Evolutionary conservation across 1,140 invertebrate species (phyloP).

Genomic region (Drosophila hydei): DNA sequence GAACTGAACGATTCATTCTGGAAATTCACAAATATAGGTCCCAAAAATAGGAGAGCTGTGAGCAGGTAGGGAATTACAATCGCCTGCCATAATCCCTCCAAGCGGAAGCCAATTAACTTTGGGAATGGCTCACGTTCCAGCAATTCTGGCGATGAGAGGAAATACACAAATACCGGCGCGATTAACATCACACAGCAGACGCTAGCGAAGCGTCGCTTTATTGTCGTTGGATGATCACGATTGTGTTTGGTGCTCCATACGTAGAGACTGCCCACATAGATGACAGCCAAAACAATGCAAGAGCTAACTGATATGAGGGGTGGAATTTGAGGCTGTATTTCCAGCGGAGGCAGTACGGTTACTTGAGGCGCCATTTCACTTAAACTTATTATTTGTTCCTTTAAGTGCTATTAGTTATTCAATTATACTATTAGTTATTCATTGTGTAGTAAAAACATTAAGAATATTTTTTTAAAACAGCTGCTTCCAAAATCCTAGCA

Average conservation of each 20-base stretch:
- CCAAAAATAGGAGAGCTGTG: conserved; percentile 93
- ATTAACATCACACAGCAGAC: conserved; percentile 92
- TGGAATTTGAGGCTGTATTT: conserved; percentile 61
- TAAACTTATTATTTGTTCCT: conserved; percentile 48
- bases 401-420: conserved; percentile 41
- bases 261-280: conserved; percentile 93
- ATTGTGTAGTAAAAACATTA: conserved; percentile 7
- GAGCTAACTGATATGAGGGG: conserved; percentile 84
- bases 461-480: conserved; percentile 42
- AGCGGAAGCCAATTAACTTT: conserved; percentile 91
- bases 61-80: conserved; percentile 90
- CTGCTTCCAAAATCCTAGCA: conserved; percentile 18
- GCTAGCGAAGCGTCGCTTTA: conserved; percentile 94
- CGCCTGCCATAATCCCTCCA: conserved; percentile 90
- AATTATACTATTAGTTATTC: conserved; percentile 47
- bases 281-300: conserved; percentile 89
- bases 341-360: conserved; percentile 9
- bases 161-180: conserved; percentile 90
- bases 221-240: conserved; percentile 94
- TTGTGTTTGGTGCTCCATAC: conserved; percentile 90
- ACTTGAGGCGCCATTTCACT: conserved; percentile 31
- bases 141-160: conserved; percentile 87
- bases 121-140: conserved; percentile 87
- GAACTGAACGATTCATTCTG: conserved; percentile 88
- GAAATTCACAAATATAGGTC: conserved; percentile 90